Conservation (phyloP, 2,888 invertebrate species). For the Eilema caniola region DNA sequence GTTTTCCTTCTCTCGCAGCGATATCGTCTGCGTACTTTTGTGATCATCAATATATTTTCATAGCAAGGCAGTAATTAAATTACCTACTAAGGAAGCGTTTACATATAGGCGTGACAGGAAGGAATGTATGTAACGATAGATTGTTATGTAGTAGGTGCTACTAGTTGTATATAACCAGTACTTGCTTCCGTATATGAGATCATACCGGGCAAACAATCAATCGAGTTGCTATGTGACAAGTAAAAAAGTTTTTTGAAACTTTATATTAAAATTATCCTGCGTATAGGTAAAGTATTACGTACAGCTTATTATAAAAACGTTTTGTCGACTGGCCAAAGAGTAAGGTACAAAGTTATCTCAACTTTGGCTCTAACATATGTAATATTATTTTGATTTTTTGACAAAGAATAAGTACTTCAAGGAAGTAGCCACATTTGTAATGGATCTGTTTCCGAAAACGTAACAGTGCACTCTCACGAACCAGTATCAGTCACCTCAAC, state of each 20-base stretch:
- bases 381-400: background rate
- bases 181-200: constrained; percentile 35
- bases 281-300: no score
- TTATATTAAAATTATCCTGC: background rate
- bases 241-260: background rate
- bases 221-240: background rate
- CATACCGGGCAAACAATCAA: constrained; percentile 3
- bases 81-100: constrained; percentile 26
- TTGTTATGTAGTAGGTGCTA: constrained; percentile 3
- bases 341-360: no score
- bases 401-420: constrained; percentile 28
- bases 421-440: constrained; percentile 34
- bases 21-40: no score
- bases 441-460: constrained; percentile 61
- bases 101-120: constrained; percentile 18
- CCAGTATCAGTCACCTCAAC: constrained; percentile 54
- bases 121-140: constrained; percentile 11
- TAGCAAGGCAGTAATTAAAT: background rate
- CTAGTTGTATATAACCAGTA: constrained; percentile 4
- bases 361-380: background rate
- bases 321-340: background rate
- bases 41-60: no score
- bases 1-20: no score
- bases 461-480: constrained; percentile 65
- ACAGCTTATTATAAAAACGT: no score